phyloP scores from a whole-genome alignment of 1,140 invertebrate species.

The Neodiprion virginianus region DNA sequence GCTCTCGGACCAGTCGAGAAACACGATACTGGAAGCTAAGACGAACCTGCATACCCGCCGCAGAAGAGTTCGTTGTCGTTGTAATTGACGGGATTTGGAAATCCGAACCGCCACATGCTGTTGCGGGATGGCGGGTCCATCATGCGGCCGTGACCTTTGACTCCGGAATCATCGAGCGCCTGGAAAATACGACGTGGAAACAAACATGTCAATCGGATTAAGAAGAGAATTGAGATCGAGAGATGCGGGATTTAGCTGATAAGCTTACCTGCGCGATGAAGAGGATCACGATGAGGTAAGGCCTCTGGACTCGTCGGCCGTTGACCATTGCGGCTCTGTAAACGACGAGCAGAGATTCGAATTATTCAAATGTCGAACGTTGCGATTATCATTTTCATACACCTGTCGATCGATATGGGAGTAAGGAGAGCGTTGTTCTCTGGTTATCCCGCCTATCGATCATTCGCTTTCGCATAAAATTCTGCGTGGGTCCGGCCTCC shows the following conservation, averaged over 20 bases:
- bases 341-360: too few relatives aligned
- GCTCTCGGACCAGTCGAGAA: too few relatives aligned
- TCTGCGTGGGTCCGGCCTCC: too few relatives aligned
- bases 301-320: background rate
- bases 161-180: constrained; percentile 43
- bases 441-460: too few relatives aligned
- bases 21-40: background rate
- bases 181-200: constrained; percentile 8
- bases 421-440: too few relatives aligned
- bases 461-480: too few relatives aligned
- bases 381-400: too few relatives aligned
- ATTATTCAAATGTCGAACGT: too few relatives aligned
- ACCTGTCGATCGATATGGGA: too few relatives aligned
- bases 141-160: constrained; percentile 77
- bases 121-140: constrained; percentile 93
- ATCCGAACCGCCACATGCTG: constrained; percentile 93
- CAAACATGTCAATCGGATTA: background rate
- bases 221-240: background rate
- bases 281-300: background rate
- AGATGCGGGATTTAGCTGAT: background rate
- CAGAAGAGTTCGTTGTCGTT: constrained; percentile 88
- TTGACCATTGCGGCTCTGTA: too few relatives aligned
- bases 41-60: constrained; percentile 84
- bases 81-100: constrained; percentile 91
- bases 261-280: background rate